phyloP scores from a whole-genome alignment of 2,888 invertebrate species.

The Hedya salicella region DNA sequence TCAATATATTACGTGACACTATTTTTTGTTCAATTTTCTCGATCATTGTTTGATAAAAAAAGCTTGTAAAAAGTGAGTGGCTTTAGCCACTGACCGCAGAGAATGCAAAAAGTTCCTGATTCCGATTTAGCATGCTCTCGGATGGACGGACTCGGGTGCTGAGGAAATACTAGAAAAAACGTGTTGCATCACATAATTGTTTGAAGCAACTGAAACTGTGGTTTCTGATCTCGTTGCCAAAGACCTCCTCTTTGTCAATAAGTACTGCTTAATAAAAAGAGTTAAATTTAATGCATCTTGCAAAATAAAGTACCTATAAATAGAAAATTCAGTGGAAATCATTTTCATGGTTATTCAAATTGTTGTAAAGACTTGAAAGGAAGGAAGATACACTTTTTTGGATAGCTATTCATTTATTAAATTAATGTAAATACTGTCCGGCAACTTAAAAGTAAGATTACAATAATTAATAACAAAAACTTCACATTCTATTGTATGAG shows the following conservation, averaged over 20 bases:
- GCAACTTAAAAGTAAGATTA: constrained; percentile 50
- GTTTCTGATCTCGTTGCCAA: constrained; percentile 32
- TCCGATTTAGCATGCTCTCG: constrained; percentile 54
- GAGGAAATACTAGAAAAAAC: constrained; percentile 53
- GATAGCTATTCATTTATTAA: constrained; percentile 49
- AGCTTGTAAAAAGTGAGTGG: constrained; percentile 52
- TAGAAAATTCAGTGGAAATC: constrained; percentile 17
- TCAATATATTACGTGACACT: constrained; percentile 75
- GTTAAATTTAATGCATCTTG: constrained; percentile 33
- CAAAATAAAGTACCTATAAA: constrained; percentile 23
- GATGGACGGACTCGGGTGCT: constrained; percentile 33
- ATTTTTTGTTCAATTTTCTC: constrained; percentile 63
- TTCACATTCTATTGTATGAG: constrained; percentile 50
- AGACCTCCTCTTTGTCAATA: constrained; percentile 22
- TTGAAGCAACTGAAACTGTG: constrained; percentile 38
- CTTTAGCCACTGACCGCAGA: constrained; percentile 65
- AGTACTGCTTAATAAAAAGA: constrained; percentile 33
- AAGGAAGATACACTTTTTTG: background rate
- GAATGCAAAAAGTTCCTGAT: constrained; percentile 60
- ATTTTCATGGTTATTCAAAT: constrained; percentile 15
- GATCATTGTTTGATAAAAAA: constrained; percentile 58
- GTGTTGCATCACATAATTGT: constrained; percentile 48
- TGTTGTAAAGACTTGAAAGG: constrained; percentile 2
- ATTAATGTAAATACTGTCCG: constrained; percentile 56
- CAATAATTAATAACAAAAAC: constrained; percentile 44